A percentile compares a stretch with the other conserved stretches of the same genome.
Conservation (phyloP, 2,113 vertebrate species). For the Tretioscincus oriximinensis region DNA sequence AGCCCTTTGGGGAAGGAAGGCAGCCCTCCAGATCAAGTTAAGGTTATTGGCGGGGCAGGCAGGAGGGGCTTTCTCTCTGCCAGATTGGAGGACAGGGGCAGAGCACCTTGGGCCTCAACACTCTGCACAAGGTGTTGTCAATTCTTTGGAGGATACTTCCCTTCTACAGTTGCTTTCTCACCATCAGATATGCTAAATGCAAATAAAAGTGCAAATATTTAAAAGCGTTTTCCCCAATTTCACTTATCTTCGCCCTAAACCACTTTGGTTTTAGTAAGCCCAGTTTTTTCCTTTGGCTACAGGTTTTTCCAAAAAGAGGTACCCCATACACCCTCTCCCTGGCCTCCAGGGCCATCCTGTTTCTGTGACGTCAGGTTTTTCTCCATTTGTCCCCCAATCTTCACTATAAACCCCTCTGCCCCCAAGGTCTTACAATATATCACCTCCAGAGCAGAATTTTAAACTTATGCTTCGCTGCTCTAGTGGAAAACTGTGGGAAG, state of each 20-base stretch:
- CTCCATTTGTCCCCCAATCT: too few relatives aligned
- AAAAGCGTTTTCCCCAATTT: too few relatives aligned
- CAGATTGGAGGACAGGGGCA: conserved; percentile 27
- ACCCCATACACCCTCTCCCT: too few relatives aligned
- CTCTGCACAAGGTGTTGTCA: too few relatives aligned
- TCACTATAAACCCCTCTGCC: too few relatives aligned
- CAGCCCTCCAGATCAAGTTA: conserved; percentile 31
- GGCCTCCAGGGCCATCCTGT: too few relatives aligned
- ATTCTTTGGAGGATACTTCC: too few relatives aligned
- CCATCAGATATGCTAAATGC: background rate
- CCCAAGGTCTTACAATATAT: too few relatives aligned
- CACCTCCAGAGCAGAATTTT: too few relatives aligned
- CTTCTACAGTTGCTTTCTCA: background rate
- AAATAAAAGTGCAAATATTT: background rate
- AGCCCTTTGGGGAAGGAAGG: background rate
- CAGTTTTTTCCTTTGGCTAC: background rate
- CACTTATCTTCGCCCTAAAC: background rate
- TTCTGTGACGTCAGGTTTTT: too few relatives aligned
- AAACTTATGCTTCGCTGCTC: too few relatives aligned
- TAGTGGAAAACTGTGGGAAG: too few relatives aligned
- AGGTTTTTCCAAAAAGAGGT: background rate
- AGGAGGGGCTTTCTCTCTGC: background rate
- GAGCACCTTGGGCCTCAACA: background rate
- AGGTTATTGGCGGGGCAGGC: conserved; percentile 45
- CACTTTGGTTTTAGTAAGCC: background rate